Evolutionary conservation across 2,113 vertebrate genomes (phyloP).

Genomic region (Cnemophilus loriae): DNA sequence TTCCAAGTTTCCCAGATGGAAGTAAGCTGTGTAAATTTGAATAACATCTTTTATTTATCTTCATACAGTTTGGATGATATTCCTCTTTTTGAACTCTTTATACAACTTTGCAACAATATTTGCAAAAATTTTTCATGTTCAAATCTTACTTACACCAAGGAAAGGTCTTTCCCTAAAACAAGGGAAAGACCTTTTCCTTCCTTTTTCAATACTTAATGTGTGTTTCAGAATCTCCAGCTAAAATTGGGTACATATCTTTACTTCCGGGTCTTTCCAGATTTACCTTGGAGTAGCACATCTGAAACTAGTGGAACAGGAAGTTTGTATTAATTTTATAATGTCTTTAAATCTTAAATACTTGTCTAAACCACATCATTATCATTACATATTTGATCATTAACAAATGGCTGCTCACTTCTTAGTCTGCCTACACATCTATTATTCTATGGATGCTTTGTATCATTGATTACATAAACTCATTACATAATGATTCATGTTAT

Average conservation of each 20-base stretch:
- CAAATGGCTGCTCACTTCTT: not conserved
- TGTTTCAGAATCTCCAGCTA: not conserved
- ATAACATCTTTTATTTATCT: not conserved
- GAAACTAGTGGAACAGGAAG: not conserved
- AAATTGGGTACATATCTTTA: not conserved
- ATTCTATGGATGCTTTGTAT: not conserved
- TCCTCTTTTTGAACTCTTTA: not conserved
- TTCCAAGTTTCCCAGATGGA: not conserved
- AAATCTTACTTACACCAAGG: not conserved
- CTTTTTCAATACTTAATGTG: not conserved
- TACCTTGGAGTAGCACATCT: not conserved
- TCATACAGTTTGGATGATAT: not conserved
- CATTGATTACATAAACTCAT: not conserved
- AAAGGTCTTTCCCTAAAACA: not conserved
- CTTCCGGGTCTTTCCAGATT: not conserved
- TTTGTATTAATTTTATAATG: not conserved
- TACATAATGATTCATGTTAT: not conserved
- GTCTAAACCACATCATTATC: not conserved
- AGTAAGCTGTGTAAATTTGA: not conserved
- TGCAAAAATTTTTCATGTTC: not conserved
- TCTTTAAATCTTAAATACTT: not conserved
- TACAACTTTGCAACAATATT: not conserved
- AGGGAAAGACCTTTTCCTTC: not conserved
- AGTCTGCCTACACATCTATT: not conserved
- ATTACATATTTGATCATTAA: not conserved